Conservation (phyloP, 2,113 vertebrate genomes). For the Oxyruncus cristatus region DNA sequence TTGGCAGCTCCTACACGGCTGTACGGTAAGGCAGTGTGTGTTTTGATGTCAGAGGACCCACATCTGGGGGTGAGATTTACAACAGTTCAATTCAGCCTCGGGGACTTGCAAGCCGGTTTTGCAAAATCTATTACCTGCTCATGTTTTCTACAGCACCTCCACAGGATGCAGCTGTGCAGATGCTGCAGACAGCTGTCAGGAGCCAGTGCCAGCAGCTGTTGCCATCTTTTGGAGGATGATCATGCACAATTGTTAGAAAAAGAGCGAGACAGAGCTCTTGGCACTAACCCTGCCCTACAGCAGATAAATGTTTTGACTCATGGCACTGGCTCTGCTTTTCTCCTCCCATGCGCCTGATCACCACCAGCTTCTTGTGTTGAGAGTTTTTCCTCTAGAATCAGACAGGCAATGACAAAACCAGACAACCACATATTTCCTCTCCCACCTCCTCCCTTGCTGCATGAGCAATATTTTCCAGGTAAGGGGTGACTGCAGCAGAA, state of each 20-base stretch:
- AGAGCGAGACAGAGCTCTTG: not conserved
- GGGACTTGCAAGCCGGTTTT: not conserved
- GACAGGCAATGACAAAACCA: not conserved
- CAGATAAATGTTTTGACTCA: not conserved
- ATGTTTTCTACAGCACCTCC: not conserved
- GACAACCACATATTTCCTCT: not conserved
- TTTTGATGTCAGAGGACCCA: not conserved
- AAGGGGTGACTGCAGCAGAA: not conserved
- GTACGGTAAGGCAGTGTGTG: accelerated
- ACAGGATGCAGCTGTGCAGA: not conserved
- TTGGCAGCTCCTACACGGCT: not conserved
- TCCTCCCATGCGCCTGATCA: not conserved
- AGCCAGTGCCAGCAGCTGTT: conserved; percentile 7
- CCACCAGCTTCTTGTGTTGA: not conserved
- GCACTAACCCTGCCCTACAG: not conserved
- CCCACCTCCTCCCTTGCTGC: not conserved
- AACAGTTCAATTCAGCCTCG: not conserved
- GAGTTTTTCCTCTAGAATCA: not conserved
- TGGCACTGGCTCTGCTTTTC: not conserved
- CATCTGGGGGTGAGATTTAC: not conserved
- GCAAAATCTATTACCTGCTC: conserved; percentile 1
- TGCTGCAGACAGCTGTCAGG: conserved; percentile 1
- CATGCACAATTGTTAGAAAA: not conserved
- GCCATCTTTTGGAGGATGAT: not conserved
- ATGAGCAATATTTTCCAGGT: not conserved